Evolutionary conservation across 1,140 invertebrate genomes (phyloP).

Genomic region (Drosophila miranda): DNA sequence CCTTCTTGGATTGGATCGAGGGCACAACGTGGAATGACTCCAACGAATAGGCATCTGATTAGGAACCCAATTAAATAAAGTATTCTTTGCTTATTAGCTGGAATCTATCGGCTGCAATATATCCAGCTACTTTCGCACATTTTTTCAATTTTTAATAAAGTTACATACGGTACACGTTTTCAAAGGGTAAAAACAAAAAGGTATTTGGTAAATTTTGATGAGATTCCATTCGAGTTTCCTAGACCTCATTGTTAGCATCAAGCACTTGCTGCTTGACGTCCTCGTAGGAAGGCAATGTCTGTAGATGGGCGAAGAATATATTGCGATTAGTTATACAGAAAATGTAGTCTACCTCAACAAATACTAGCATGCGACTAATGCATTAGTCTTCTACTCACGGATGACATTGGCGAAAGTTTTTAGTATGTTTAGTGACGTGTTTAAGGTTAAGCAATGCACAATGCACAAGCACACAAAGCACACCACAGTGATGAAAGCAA

Average conservation of each 20-base stretch:
- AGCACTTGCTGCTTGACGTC: constrained; percentile 60
- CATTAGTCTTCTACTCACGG: constrained; percentile 51
- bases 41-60: background rate
- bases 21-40: constrained; percentile 70
- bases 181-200: constrained; percentile 48
- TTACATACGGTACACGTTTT: constrained; percentile 7
- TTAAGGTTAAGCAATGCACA: constrained; percentile 22
- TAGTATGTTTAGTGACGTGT: constrained; percentile 25
- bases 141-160: constrained; percentile 25
- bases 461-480: background rate
- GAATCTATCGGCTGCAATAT: too few relatives aligned
- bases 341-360: background rate
- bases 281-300: constrained; percentile 65
- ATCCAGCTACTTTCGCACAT: background rate
- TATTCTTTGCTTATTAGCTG: too few relatives aligned
- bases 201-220: constrained; percentile 68
- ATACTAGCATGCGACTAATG: constrained; percentile 8
- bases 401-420: constrained; percentile 15
- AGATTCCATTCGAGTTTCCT: constrained; percentile 36
- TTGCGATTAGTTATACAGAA: background rate
- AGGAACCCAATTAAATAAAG: too few relatives aligned
- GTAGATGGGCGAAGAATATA: background rate
- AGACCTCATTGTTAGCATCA: constrained; percentile 70
- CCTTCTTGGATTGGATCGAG: constrained; percentile 84
- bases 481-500: constrained; percentile 8